Evolutionary conservation across 2,797 vertebrate species (phyloP).

Genomic region (Saguinus oedipus): DNA sequence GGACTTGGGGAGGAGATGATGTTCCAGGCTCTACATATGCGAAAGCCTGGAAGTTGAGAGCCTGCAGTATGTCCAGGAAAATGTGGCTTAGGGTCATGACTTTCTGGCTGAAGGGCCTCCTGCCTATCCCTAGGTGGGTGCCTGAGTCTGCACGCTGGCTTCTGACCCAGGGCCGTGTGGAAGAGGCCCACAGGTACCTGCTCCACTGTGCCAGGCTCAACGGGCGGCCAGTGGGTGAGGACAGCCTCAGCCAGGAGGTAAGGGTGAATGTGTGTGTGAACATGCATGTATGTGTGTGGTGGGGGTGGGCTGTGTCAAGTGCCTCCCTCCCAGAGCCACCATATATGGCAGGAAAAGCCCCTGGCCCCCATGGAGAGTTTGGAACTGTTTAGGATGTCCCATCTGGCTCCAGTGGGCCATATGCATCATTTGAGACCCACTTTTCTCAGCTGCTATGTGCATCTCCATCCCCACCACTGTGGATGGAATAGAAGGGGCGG

Average conservation of each 20-base stretch:
- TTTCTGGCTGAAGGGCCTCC: not conserved
- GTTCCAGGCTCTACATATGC: not conserved
- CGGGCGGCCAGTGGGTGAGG: constrained; percentile 62
- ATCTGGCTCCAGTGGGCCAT: not conserved
- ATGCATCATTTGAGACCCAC: not conserved
- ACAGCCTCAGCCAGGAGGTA: constrained; percentile 85
- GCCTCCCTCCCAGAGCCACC: not conserved
- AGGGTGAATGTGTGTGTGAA: not conserved
- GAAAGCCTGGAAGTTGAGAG: not conserved
- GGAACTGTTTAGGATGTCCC: not conserved
- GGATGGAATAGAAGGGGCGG: not conserved
- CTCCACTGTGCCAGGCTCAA: constrained; percentile 88
- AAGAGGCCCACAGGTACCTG: constrained; percentile 86
- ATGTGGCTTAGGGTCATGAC: not conserved
- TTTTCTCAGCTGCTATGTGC: not conserved
- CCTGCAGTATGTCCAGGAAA: not conserved
- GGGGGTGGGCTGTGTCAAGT: not conserved
- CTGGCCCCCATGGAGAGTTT: not conserved
- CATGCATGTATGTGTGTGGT: not conserved
- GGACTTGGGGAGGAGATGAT: not conserved
- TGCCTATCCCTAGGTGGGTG: constrained; percentile 87
- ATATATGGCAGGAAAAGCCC: not conserved
- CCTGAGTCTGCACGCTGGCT: constrained; percentile 93
- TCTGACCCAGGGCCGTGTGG: constrained; percentile 86
- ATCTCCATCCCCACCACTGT: not conserved